Conservation (phyloP, 2,113 vertebrate genomes). For the Muntiacus reevesi region DNA sequence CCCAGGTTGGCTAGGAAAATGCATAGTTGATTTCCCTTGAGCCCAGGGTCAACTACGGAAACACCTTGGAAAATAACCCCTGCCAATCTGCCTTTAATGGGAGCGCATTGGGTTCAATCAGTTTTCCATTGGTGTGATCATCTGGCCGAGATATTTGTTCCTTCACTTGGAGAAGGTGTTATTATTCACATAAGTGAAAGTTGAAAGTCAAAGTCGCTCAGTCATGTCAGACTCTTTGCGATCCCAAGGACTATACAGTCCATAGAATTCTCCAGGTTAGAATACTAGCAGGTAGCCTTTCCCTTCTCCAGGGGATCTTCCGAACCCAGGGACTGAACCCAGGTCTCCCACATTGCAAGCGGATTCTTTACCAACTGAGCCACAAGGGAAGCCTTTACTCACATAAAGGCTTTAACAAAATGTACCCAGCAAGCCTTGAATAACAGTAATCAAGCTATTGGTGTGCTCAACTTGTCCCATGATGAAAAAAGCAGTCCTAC, state of each 20-base stretch:
- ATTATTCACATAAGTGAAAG: neutral
- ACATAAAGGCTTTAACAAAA: neutral
- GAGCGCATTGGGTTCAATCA: neutral
- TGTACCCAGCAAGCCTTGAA: neutral
- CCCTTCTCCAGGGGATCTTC: neutral
- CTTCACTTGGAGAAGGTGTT: neutral
- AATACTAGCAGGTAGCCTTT: neutral
- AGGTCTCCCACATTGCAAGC: neutral
- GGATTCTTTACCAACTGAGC: neutral
- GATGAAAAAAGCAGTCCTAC: neutral
- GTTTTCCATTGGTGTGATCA: neutral
- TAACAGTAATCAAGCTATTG: neutral
- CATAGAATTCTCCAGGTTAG: neutral
- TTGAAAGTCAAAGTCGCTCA: neutral
- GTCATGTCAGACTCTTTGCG: neutral
- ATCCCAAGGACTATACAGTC: neutral
- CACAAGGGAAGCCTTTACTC: neutral
- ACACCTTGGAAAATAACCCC: neutral
- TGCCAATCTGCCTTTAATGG: neutral
- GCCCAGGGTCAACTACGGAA: neutral
- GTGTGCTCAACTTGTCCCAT: neutral
- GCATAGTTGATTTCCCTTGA: neutral
- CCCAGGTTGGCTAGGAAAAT: neutral
- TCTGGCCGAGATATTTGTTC: neutral
- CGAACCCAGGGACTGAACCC: accelerated